Conservation (phyloP, 2,113 vertebrate species). For the Pelmatolapia mariae region DNA sequence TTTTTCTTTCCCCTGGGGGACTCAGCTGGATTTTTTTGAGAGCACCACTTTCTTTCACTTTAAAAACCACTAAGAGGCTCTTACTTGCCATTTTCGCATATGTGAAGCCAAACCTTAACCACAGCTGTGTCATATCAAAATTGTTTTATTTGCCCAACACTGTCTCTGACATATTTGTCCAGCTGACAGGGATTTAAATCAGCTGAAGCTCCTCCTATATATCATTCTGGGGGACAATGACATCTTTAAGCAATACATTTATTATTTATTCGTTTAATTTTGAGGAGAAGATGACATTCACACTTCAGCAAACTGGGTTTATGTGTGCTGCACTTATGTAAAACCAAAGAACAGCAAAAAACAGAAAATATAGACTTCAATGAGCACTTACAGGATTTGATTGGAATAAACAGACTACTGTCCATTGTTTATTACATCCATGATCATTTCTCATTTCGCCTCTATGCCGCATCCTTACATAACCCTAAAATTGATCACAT, state of each 20-base stretch:
- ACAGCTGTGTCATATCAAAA: neutral
- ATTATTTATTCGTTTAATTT: neutral
- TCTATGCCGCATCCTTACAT: neutral
- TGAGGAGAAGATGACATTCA: neutral
- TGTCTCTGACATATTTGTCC: neutral
- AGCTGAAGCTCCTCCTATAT: neutral
- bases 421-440: conserved; percentile 1
- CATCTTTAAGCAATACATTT: neutral
- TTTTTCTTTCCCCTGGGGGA: neutral
- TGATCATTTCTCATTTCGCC: neutral
- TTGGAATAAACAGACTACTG: neutral
- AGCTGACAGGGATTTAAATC: neutral
- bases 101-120: neutral
- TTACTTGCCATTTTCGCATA: neutral
- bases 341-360: neutral
- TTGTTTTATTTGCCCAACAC: neutral
- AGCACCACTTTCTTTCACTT: neutral
- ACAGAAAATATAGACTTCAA: neutral
- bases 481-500: conserved; percentile 9
- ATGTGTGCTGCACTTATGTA: neutral
- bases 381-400: neutral
- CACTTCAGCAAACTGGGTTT: neutral
- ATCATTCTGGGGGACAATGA: neutral
- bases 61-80: neutral
- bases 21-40: neutral